Evolutionary conservation across 2,888 invertebrate species (phyloP).

Genomic region (Parasteatoda lunata): DNA sequence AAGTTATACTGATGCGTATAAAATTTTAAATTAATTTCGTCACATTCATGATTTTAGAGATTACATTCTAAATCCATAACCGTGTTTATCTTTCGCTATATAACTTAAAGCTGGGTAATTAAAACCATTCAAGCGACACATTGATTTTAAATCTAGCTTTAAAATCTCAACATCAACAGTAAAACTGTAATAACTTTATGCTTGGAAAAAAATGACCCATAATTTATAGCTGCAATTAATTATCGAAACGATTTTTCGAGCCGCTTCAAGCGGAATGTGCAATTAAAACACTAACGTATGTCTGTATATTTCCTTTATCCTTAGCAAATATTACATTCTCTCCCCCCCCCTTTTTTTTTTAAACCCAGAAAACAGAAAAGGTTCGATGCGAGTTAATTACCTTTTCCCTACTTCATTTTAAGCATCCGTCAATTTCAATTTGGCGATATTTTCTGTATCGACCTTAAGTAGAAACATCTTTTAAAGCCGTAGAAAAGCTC

Average conservation of each 20-base stretch:
- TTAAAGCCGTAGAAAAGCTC: constrained; percentile 18
- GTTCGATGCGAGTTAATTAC: constrained; percentile 27
- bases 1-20: no score
- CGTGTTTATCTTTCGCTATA: no score
- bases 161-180: no score
- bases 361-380: not conserved
- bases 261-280: not conserved
- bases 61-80: no score
- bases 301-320: not conserved
- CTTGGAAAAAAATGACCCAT: not conserved
- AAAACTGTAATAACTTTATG: no score
- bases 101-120: no score
- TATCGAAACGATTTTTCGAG: constrained; percentile 12
- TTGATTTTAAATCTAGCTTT: no score
- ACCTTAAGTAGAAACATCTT: constrained; percentile 13
- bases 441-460: constrained; percentile 24
- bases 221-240: constrained; percentile 37
- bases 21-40: no score
- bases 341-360: not conserved
- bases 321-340: not conserved
- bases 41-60: no score
- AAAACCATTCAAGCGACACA: no score
- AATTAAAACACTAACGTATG: constrained; percentile 26
- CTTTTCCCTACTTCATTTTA: constrained; percentile 11
- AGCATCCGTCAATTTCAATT: constrained; percentile 26